Evolutionary conservation across 2,797 vertebrate genomes (phyloP).

Genomic region (Enteromius viviparus): DNA sequence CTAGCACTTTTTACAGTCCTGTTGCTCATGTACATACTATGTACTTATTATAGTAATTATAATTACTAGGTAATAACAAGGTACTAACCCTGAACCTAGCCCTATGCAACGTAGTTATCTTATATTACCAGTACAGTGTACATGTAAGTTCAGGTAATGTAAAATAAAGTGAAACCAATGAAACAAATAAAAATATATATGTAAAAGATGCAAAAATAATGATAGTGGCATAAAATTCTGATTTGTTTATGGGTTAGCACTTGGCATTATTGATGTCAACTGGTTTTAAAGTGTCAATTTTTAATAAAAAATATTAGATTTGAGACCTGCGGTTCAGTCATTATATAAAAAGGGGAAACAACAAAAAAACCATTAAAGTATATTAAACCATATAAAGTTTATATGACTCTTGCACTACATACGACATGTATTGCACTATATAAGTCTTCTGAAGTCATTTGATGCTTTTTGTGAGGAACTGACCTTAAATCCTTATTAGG

Average conservation of each 20-base stretch:
- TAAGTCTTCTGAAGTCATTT: neutral
- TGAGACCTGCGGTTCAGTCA: neutral
- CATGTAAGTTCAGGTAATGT: too few relatives aligned
- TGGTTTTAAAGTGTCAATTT: neutral
- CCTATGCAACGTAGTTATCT: too few relatives aligned
- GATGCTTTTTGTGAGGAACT: neutral
- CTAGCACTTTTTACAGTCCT: too few relatives aligned
- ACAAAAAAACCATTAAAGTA: neutral
- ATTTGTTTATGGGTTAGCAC: neutral
- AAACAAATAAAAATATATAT: too few relatives aligned
- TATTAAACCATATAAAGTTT: neutral
- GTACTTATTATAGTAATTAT: too few relatives aligned
- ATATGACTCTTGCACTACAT: neutral
- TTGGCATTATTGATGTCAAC: neutral
- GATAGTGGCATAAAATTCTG: neutral
- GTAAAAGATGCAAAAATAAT: neutral
- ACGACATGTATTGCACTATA: neutral
- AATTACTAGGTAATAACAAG: too few relatives aligned
- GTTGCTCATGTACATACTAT: too few relatives aligned
- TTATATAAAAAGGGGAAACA: neutral
- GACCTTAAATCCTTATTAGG: neutral
- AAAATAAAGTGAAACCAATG: too few relatives aligned
- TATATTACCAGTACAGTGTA: too few relatives aligned
- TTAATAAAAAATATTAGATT: neutral
- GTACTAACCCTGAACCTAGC: too few relatives aligned